Evolutionary conservation across 1,140 invertebrate species (phyloP), one percentile per base, ranked within the genome.

Genomic region (Brachionus rotundiformis): DNA sequence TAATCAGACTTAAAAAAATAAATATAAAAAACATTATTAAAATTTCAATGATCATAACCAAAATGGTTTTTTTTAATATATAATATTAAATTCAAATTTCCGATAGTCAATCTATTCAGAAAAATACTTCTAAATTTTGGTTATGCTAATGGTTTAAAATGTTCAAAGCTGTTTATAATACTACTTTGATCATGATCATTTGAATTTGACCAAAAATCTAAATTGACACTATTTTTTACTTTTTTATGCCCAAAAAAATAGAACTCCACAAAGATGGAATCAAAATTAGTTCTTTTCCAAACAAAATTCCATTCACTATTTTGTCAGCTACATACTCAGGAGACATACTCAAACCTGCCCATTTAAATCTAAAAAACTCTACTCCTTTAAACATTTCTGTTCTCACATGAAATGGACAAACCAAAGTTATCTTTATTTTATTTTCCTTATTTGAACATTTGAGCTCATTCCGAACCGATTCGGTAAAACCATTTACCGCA

Each of bases 231-330:
- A 6, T 11, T 4, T 31, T 16, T 19, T 73, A 73, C 68, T 73
- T 73, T 73, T 44, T 73, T 2, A 73, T n/a, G 10, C 36, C 68
- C 25, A 44, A 41, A 73, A 73, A 73, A 27, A 41, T 44, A 44
- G 16, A 25, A 23, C 19, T 73, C 68, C 68, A 73, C 36, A 73
- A 73, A 2, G 33, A 19, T 25, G 76, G 76, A 29, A 79, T 33
- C 19, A 79, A 29, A 36, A 79, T 16, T 10, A 54, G n/a, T 41
- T 79, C 76, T 54, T 79, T 79, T 54, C 59, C 29, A 25, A n/a
- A 39, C 31, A 79, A 63, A 63, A 79, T 39, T n/a, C 76, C 76
- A 27, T 79, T 54, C 23, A 79, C 7, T 33, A 79, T 79, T 63
- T 23, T 5, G 41, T 79, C 25, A 10, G 47, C 76, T 2, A 23